Conservation (phyloP, 2,888 invertebrate species). For the Conchocele bisecta region DNA sequence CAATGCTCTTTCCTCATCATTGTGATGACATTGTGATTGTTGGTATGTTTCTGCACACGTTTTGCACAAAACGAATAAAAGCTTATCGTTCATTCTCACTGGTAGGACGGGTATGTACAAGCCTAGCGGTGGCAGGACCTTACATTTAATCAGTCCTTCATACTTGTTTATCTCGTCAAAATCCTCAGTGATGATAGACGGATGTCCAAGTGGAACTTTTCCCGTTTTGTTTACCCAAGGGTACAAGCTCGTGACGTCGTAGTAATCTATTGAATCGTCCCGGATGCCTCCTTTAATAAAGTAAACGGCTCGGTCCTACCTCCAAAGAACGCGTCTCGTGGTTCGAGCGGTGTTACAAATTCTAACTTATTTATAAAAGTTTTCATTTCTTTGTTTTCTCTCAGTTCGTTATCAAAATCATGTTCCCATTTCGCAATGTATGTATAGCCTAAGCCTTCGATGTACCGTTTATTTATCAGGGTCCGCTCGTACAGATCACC, state of each 20-base stretch:
- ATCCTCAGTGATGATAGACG: slow-evolving; percentile 59
- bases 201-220: slow-evolving; percentile 65
- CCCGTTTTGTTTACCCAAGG: slow-evolving; percentile 67
- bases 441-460: slow-evolving; percentile 40
- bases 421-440: slow-evolving; percentile 64
- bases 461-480: slow-evolving; percentile 28
- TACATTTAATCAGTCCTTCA: slow-evolving; percentile 69
- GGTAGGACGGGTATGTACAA: slow-evolving; percentile 77
- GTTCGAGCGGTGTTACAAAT: slow-evolving; percentile 53
- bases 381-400: slow-evolving; percentile 33
- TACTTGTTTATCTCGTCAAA: slow-evolving; percentile 59
- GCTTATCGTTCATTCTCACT: slow-evolving; percentile 63
- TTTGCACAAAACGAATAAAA: slow-evolving; percentile 81
- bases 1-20: slow-evolving; percentile 58
- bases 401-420: slow-evolving; percentile 50
- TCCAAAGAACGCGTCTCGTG: slow-evolving; percentile 70
- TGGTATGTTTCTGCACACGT: slow-evolving; percentile 39
- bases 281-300: slow-evolving; percentile 52
- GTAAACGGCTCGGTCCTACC: slow-evolving; percentile 69
- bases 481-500: slow-evolving; percentile 33
- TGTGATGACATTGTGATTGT: slow-evolving; percentile 12
- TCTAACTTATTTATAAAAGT: slow-evolving; percentile 42
- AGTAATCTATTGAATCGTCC: slow-evolving; percentile 63
- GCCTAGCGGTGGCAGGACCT: slow-evolving; percentile 63
- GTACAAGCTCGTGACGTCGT: slow-evolving; percentile 67